These are phyloP conservation scores for Drosophila saltans DNA, from an alignment of 1,140 invertebrate genomes.

Conservation along the genomic window DNA sequence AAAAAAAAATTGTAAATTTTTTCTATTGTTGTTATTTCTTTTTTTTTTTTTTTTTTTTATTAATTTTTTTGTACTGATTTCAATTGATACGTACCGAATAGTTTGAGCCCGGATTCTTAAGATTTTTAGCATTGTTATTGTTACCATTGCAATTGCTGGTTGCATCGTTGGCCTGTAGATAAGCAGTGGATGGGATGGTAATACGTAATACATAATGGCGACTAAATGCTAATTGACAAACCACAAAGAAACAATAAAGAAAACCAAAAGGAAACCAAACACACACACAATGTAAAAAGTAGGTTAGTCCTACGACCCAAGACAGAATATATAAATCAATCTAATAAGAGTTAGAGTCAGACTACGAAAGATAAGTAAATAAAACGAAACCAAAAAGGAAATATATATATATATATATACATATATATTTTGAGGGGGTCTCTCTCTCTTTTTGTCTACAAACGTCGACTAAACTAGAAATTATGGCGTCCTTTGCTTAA, in stretches of 20 bases:
- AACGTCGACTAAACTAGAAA: conserved; percentile 41
- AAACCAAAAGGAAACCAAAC: neutral
- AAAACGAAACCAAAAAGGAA: neutral
- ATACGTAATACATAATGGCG: conserved; percentile 68
- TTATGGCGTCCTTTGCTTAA: conserved; percentile 31
- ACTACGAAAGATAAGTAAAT: conserved; percentile 8
- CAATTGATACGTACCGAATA: conserved; percentile 84
- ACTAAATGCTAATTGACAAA: conserved; percentile 37
- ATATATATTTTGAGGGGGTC: neutral
- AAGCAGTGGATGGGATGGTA: conserved; percentile 82
- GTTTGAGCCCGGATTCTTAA: conserved; percentile 83
- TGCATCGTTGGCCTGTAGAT: conserved; percentile 83
- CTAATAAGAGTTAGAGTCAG: conserved; percentile 22
- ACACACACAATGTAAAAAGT: conserved; percentile 10
- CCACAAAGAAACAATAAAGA: neutral
- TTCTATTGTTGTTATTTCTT: conserved; percentile 25
- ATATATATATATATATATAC: no score
- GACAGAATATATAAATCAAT: conserved; percentile 18
- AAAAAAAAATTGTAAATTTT: neutral
- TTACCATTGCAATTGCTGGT: conserved; percentile 77
- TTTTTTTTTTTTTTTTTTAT: conserved; percentile 21
- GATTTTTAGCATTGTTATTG: conserved; percentile 82
- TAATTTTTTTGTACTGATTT: conserved; percentile 79
- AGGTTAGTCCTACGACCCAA: conserved; percentile 55
- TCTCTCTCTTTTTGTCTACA: conserved; percentile 23